These are phyloP conservation scores for Phoronis australis DNA, from an alignment of 2,888 invertebrate genomes.

Conservation along the genomic window DNA sequence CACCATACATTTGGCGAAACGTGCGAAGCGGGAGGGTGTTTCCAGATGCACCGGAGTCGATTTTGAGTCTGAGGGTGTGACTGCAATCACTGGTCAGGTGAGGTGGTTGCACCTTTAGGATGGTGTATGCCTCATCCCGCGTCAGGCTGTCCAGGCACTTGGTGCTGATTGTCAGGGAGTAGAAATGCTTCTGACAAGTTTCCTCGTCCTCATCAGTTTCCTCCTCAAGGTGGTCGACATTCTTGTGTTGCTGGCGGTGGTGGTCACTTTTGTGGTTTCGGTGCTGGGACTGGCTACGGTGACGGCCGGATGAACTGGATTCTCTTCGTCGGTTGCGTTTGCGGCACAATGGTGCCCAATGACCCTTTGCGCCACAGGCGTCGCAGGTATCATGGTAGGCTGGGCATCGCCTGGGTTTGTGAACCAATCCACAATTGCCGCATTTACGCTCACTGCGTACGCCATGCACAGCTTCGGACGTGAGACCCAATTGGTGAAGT, in stretches of 20 bases:
- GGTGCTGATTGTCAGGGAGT: not conserved
- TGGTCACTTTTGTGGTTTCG: not conserved
- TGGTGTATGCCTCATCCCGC: slow-evolving; percentile 4
- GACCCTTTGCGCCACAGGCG: slow-evolving; percentile 7
- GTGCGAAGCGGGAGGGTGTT: slow-evolving; percentile 10
- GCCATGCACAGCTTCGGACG: not conserved
- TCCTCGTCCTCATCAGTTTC: not conserved
- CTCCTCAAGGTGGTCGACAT: not conserved
- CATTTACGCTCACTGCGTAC: not conserved
- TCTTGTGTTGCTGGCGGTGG: not conserved
- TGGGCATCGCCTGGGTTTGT: slow-evolving; percentile 8
- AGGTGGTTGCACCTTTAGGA: not conserved
- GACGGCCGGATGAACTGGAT: not conserved
- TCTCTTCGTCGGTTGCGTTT: not conserved
- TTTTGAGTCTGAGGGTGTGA: slow-evolving; percentile 8
- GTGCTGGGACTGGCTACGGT: not conserved
- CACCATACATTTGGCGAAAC: slow-evolving; percentile 9
- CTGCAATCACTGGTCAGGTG: not conserved
- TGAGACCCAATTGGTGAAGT: not conserved
- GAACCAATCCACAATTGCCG: slow-evolving; percentile 6
- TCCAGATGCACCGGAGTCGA: slow-evolving; percentile 11
- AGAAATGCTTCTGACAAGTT: not conserved
- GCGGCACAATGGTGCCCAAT: slow-evolving; percentile 3
- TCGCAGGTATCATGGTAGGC: slow-evolving; percentile 5
- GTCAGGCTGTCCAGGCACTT: not conserved